phyloP scores from a whole-genome alignment of 2,797 vertebrate genomes.

The Oophaga sylvatica region DNA sequence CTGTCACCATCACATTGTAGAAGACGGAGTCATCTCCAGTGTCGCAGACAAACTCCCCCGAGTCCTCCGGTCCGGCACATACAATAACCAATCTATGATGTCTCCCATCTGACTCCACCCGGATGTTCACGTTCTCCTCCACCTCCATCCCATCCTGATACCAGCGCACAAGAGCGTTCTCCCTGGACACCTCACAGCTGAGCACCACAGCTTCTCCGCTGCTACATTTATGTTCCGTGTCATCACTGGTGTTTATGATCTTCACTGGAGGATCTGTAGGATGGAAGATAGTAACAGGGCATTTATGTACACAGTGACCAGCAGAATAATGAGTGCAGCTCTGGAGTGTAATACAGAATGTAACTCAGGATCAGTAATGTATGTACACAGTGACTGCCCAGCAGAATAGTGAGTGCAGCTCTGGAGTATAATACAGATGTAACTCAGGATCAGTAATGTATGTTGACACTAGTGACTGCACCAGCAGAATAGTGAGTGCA shows the following conservation, averaged over 20 bases:
- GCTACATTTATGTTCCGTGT: constrained; percentile 80
- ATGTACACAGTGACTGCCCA: too few species aligned
- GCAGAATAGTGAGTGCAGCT: too few species aligned
- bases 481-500: too few species aligned
- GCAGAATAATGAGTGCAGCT: too few species aligned
- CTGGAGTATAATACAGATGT: too few species aligned
- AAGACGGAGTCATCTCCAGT: constrained; percentile 88
- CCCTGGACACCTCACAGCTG: constrained; percentile 86
- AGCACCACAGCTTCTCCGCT: constrained; percentile 84
- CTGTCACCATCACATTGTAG: constrained; percentile 89
- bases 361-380: too few species aligned
- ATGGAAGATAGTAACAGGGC: background rate
- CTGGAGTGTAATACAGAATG: too few species aligned
- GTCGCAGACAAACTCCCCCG: constrained; percentile 92
- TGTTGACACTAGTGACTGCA: too few species aligned
- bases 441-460: too few species aligned
- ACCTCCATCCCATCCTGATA: constrained; percentile 91
- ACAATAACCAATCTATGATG: constrained; percentile 82
- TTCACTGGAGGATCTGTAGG: constrained; percentile 83
- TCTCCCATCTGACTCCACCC: constrained; percentile 82
- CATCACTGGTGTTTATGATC: constrained; percentile 85
- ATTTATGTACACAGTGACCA: too few species aligned
- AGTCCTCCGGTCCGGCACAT: constrained; percentile 75
- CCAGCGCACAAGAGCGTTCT: constrained; percentile 80
- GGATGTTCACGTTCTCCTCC: constrained; percentile 76